Evolutionary conservation across 1,140 invertebrate genomes (phyloP).

Genomic region (Zaprionus ornatus): DNA sequence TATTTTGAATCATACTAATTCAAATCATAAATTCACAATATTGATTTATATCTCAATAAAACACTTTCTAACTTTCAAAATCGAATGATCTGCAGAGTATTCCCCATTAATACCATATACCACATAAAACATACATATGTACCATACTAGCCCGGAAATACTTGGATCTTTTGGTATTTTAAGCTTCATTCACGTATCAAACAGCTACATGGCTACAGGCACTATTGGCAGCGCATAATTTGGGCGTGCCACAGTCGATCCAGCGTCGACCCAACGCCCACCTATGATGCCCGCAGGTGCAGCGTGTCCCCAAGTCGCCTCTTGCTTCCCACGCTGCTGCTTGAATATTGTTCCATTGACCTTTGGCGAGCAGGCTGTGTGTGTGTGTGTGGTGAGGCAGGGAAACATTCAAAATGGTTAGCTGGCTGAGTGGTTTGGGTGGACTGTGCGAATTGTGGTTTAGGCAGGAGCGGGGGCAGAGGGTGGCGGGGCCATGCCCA

Average conservation of each 20-base stretch:
- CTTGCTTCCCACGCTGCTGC: slow-evolving; percentile 16
- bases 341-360: slow-evolving; percentile 79
- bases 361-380: slow-evolving; percentile 54
- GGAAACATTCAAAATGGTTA: slow-evolving; percentile 43
- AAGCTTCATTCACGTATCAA: not conserved
- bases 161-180: not conserved
- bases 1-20: too few species aligned
- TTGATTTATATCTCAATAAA: too few species aligned
- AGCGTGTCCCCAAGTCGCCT: slow-evolving; percentile 28
- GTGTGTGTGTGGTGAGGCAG: not conserved
- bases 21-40: too few species aligned
- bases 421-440: not conserved
- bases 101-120: too few species aligned
- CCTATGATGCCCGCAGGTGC: slow-evolving; percentile 33
- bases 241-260: not conserved
- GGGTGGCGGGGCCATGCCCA: slow-evolving; percentile 53
- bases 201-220: slow-evolving; percentile 43
- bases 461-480: not conserved
- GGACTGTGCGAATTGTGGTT: not conserved
- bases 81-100: too few species aligned
- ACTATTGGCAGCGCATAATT: slow-evolving; percentile 44
- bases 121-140: not conserved
- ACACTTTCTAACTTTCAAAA: too few species aligned
- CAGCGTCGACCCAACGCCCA: not conserved
- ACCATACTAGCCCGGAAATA: too few species aligned